phyloP scores from a whole-genome alignment of 2,113 vertebrate genomes.

The Eptesicus fuscus region DNA sequence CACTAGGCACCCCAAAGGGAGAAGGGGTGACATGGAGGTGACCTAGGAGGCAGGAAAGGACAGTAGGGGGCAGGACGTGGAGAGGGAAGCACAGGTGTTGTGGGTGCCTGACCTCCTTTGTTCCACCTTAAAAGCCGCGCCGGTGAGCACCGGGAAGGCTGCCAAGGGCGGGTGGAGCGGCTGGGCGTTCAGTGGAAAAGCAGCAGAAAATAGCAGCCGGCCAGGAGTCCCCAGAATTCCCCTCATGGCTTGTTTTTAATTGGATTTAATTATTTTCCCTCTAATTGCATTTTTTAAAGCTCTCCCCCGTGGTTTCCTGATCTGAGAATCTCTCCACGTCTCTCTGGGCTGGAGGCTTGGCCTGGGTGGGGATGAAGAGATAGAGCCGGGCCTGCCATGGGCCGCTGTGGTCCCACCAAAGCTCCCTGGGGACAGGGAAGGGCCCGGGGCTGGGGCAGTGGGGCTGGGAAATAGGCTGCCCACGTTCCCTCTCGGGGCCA shows the following conservation, averaged over 20 bases:
- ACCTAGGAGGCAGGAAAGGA: not conserved
- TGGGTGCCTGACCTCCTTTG: not conserved
- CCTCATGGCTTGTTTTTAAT: not conserved
- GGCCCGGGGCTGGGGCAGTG: not conserved
- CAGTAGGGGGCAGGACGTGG: accelerated
- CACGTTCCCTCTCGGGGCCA: accelerated
- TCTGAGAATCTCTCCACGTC: not conserved
- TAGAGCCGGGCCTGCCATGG: not conserved
- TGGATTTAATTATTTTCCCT: conserved; percentile 53
- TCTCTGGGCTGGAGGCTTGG: not conserved
- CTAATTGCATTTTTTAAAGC: conserved; percentile 54
- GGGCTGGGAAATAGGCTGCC: too few species aligned
- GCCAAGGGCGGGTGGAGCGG: not conserved
- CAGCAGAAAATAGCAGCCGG: not conserved
- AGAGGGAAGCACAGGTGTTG: not conserved
- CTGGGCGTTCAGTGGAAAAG: not conserved
- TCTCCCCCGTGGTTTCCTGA: not conserved
- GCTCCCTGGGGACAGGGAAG: not conserved
- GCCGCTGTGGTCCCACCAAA: not conserved
- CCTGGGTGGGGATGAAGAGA: not conserved
- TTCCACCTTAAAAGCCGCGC: not conserved
- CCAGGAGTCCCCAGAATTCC: not conserved
- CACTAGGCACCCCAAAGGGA: not conserved
- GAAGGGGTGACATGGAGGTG: too few species aligned
- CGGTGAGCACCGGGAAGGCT: not conserved